These are phyloP conservation scores for Desmophyllum pertusum DNA, from an alignment of 92 coral and sea anemone genomes.

Conservation along the genomic window DNA sequence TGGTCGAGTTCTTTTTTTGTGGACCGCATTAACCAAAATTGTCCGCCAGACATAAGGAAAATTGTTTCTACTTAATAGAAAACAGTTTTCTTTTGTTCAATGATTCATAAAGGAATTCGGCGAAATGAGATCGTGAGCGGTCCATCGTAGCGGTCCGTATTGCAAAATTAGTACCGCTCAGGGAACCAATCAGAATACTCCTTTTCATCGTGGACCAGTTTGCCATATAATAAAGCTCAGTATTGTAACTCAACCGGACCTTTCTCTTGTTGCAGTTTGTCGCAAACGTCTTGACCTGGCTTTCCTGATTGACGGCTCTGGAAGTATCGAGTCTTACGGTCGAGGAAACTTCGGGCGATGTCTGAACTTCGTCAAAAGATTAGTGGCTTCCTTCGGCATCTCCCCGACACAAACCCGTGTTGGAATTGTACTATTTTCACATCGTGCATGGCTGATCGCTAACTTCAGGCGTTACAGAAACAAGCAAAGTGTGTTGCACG, in stretches of 20 bases:
- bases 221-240: too few species aligned
- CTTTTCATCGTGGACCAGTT: too few species aligned
- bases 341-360: slow-evolving; percentile 83
- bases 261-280: slow-evolving; percentile 39
- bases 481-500: slow-evolving; percentile 42
- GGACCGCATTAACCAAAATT: too few species aligned
- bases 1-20: too few species aligned
- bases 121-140: too few species aligned
- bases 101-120: too few species aligned
- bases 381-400: slow-evolving; percentile 65
- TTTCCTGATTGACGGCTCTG: slow-evolving; percentile 82
- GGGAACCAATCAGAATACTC: too few species aligned
- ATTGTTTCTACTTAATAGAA: too few species aligned
- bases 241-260: not conserved
- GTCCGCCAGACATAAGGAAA: too few species aligned
- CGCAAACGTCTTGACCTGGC: slow-evolving; percentile 60
- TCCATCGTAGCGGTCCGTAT: too few species aligned
- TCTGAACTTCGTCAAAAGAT: slow-evolving; percentile 62
- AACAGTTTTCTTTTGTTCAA: too few species aligned
- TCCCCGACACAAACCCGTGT: slow-evolving; percentile 60
- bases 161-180: too few species aligned
- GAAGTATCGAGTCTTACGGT: slow-evolving; percentile 75
- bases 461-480: slow-evolving; percentile 58
- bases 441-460: slow-evolving; percentile 57
- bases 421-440: slow-evolving; percentile 66